phyloP scores from a whole-genome alignment of 2,797 vertebrate species.

The Hippopotamyrus pictus region DNA sequence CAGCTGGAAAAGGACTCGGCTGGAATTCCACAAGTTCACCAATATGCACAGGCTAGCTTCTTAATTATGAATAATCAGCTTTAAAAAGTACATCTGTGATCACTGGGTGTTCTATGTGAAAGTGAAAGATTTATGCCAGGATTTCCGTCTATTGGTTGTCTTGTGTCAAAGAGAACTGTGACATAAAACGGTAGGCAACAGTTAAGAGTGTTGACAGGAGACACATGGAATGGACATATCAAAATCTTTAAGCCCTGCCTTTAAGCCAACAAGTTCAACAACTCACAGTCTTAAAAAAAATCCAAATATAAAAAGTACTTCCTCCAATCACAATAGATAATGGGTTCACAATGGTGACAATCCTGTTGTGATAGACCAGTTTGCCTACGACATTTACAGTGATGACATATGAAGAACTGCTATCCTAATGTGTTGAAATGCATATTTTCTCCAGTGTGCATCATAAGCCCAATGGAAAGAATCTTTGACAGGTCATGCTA shows the following conservation, averaged over 20 bases:
- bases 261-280: neutral
- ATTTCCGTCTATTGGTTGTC: neutral
- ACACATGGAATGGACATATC: neutral
- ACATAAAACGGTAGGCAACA: neutral
- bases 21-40: neutral
- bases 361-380: neutral
- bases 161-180: neutral
- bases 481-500: neutral
- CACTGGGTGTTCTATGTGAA: neutral
- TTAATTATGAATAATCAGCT: neutral
- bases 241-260: neutral
- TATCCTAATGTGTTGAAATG: neutral
- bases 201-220: neutral
- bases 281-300: neutral
- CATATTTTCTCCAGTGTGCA: neutral
- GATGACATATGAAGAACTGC: neutral
- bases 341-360: neutral
- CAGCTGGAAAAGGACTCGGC: neutral
- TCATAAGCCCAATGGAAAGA: neutral
- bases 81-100: neutral
- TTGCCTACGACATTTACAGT: neutral
- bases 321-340: neutral
- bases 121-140: neutral
- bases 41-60: neutral
- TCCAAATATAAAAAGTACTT: neutral